Percentiles rank a stretch among this genome's conserved stretches.
Conservation (phyloP, 2,797 vertebrate genomes). For the Macrochelys suwanniensis region DNA sequence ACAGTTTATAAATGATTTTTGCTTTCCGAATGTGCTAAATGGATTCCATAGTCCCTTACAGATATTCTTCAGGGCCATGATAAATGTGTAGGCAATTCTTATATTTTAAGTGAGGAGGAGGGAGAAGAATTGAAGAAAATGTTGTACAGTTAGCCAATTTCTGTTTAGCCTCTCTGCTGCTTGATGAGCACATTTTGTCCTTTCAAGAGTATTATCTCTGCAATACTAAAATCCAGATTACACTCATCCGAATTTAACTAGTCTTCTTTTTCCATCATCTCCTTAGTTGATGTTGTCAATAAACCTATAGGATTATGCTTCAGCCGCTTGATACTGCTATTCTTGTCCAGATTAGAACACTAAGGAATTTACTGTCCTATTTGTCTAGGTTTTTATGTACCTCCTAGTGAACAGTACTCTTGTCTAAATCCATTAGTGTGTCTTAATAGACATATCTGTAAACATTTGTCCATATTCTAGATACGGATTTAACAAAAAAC, state of each 20-base stretch:
- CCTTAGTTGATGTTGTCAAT: conserved; percentile 5
- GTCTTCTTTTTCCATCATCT: conserved; percentile 48
- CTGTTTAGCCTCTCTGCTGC: neutral
- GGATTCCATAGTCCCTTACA: neutral
- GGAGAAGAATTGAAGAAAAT: conserved; percentile 14
- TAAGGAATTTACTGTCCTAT: neutral
- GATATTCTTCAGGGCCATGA: neutral
- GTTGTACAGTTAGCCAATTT: neutral
- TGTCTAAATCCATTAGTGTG: neutral
- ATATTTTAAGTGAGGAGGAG: neutral
- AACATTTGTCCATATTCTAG: neutral
- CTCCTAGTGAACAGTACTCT: neutral
- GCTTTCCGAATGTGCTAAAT: neutral
- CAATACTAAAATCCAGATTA: conserved; percentile 42
- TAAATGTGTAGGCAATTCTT: neutral
- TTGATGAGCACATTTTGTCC: neutral
- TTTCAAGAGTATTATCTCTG: neutral
- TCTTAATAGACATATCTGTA: neutral
- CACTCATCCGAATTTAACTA: conserved; percentile 34
- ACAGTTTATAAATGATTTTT: rapidly evolving
- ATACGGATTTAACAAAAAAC: neutral
- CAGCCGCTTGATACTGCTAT: neutral
- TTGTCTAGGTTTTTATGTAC: neutral
- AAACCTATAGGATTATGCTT: conserved; percentile 9
- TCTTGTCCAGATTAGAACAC: conserved; percentile 22